A percentile compares a stretch with the other conserved stretches of the same genome.
Conservation (phyloP, 1,140 invertebrate species). For the Andricus grossulariae region DNA sequence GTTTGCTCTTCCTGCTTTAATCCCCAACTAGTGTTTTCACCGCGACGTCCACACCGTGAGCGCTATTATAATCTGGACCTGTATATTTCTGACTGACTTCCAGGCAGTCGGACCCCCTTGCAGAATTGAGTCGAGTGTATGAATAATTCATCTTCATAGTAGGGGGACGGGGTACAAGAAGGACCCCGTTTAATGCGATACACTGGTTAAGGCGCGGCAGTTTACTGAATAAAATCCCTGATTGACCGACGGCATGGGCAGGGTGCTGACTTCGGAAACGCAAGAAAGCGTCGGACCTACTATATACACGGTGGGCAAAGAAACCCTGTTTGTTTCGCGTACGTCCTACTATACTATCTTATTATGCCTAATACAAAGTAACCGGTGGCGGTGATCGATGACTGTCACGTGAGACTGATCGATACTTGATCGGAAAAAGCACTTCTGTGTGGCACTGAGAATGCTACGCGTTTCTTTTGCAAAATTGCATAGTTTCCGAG, state of each 20-base stretch:
- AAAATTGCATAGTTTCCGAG: no score
- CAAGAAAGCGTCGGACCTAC: slow-evolving; percentile 62
- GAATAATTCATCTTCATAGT: slow-evolving; percentile 66
- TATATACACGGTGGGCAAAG: slow-evolving; percentile 46
- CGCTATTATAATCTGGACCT: slow-evolving; percentile 66
- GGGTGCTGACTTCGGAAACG: slow-evolving; percentile 53
- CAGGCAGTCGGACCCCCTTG: slow-evolving; percentile 63
- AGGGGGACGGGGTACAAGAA: slow-evolving; percentile 47
- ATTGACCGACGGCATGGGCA: slow-evolving; percentile 64
- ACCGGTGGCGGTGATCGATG: no score
- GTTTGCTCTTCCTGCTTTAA: slow-evolving; percentile 35
- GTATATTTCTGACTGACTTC: slow-evolving; percentile 66
- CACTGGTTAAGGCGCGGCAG: slow-evolving; percentile 66
- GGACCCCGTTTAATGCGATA: slow-evolving; percentile 69
- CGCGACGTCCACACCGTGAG: slow-evolving; percentile 38
- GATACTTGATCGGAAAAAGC: no score
- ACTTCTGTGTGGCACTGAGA: no score
- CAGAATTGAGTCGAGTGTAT: slow-evolving; percentile 67
- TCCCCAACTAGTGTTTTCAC: slow-evolving; percentile 50
- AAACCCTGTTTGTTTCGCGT: slow-evolving; percentile 22
- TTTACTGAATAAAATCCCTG: slow-evolving; percentile 70
- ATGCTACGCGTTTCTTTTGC: no score
- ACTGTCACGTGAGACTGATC: no score
- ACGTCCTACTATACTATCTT: not conserved
- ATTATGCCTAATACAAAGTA: no score